Conservation (phyloP, 2,888 invertebrate species). For the Galerucella calmariensis region DNA sequence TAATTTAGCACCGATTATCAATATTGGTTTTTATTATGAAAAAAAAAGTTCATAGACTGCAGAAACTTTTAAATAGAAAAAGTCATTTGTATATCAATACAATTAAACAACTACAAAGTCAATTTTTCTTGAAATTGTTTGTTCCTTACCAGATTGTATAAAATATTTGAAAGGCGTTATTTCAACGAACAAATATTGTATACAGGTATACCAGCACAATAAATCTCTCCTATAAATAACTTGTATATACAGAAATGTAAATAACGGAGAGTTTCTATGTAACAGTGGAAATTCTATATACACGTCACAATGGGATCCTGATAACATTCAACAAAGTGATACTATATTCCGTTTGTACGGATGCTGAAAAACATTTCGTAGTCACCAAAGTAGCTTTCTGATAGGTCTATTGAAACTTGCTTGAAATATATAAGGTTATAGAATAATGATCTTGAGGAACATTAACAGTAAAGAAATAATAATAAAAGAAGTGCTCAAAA, state of each 20-base stretch:
- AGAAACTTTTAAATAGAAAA: too few species aligned
- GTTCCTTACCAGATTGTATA: not conserved
- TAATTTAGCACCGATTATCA: too few species aligned
- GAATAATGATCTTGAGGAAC: not conserved
- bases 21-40: too few species aligned
- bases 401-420: conserved; percentile 34
- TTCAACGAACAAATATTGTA: conserved; percentile 4
- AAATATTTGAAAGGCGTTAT: conserved; percentile 2
- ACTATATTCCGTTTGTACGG: conserved; percentile 35
- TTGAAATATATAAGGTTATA: not conserved
- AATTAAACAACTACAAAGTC: not conserved
- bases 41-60: too few species aligned
- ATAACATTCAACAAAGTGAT: conserved; percentile 47
- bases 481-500: too few species aligned
- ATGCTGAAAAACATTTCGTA: conserved; percentile 43
- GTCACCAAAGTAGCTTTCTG: conserved; percentile 34
- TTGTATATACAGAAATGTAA: conserved; percentile 23
- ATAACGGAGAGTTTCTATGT: conserved; percentile 23
- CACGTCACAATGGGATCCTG: conserved; percentile 28
- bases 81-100: too few species aligned
- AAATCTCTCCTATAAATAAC: conserved; percentile 16
- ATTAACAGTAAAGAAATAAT: not conserved
- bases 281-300: conserved; percentile 10
- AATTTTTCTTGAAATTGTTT: not conserved
- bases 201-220: conserved; percentile 4